Conservation (phyloP, 2,113 vertebrate species). For the Ictalurus punctatus region DNA sequence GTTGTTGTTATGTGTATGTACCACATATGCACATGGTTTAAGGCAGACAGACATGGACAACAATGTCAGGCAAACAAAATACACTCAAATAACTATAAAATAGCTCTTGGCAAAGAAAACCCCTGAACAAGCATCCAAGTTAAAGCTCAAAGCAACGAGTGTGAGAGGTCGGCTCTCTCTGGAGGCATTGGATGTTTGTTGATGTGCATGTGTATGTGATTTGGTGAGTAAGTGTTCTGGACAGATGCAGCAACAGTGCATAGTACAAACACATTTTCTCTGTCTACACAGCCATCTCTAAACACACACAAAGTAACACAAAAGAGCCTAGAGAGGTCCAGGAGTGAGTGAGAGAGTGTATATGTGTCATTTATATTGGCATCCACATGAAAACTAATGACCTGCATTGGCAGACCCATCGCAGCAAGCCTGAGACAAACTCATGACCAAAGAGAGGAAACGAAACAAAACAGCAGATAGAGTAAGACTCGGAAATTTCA, state of each 20-base stretch:
- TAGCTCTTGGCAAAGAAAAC: conserved; percentile 50
- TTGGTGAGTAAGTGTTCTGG: conserved; percentile 14
- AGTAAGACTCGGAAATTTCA: not conserved
- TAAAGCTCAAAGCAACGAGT: conserved; percentile 52
- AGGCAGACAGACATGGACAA: conserved; percentile 46
- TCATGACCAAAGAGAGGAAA: conserved; percentile 16
- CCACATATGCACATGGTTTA: conserved; percentile 52
- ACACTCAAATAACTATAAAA: conserved; percentile 42
- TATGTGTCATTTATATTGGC: not conserved
- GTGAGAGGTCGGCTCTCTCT: conserved; percentile 31
- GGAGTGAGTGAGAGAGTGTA: not conserved
- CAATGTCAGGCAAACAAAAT: conserved; percentile 14
- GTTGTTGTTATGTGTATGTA: not conserved
- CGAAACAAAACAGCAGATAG: conserved; percentile 40
- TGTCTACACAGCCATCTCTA: not conserved
- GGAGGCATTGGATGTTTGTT: not conserved
- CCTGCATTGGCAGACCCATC: not conserved
- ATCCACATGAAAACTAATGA: not conserved
- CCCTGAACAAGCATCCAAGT: conserved; percentile 56
- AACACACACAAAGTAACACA: not conserved
- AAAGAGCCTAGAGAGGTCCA: not conserved
- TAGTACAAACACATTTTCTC: not conserved
- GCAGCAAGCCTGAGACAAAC: conserved; percentile 39
- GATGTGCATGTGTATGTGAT: not conserved
- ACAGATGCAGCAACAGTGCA: not conserved